Evolutionary conservation across 92 coral and sea anemone genomes (phyloP), one percentile per base, ranked within the genome.

Genomic region (Heliopora coerulea): DNA sequence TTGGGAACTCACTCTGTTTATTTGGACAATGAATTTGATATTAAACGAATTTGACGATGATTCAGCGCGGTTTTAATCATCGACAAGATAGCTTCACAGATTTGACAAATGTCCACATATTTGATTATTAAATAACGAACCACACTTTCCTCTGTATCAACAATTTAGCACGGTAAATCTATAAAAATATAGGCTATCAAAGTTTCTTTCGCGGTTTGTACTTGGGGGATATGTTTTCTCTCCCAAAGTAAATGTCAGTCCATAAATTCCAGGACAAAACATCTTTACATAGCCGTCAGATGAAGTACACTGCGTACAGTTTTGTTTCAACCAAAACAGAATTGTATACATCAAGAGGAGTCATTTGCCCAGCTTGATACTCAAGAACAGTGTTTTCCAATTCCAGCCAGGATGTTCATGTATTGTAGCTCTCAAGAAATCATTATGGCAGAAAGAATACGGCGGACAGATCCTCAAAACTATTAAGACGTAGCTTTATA

Each of bases 401-500:
- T 70, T 70, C 33, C 62, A 70, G 19, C 44, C 77, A 70, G 77
- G 77, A 70, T 70, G 62, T 70, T 54, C 62, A 29, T 70, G 62
- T 70, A 70, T 42, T 52, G 77, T 25, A 70, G 77, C 77, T 70
- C 77, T 70, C 63, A 40, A 70, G 29, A 54, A 32, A 70, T 40
- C 41, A 54, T 70, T 54, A 27, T 57, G 77, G 29, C 23, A 52
- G 15, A 70, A 70, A 52, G 30, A 58, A 50, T 49, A 8, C 40
- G 21, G 24, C 46, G 75, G 58, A 34, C 30, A 15, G 59, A 30
- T 26, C 15, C 23, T 37, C 56, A 29, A 41, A 30, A 35, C 28
- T 42, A 20, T 0, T n/a, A 0, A 39, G 8, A 52, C 9, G 41
- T 13, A 44, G 21, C 15, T 9, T 13, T 25, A 27, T 24, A 40